Conservation (phyloP, 2,888 invertebrate genomes). For the Eudemis profundana region DNA sequence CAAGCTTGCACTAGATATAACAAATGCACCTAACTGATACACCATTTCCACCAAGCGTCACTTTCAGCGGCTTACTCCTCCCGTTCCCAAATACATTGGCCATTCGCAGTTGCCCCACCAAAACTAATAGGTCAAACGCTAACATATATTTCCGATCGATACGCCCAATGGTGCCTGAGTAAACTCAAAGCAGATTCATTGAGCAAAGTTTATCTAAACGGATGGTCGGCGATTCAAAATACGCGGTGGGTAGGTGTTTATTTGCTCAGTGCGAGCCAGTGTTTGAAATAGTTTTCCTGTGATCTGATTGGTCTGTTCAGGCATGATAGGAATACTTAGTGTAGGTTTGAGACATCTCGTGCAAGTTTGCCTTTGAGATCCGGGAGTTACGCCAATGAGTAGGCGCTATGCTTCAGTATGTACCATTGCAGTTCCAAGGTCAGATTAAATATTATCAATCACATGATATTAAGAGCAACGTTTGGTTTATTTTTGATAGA, state of each 20-base stretch:
- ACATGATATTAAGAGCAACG: background rate
- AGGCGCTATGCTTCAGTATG: background rate
- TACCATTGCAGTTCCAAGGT: background rate
- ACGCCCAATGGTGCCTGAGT: background rate
- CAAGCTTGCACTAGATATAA: no score
- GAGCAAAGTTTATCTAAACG: slow-evolving; percentile 27
- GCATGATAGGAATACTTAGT: slow-evolving; percentile 15
- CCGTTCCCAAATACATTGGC: background rate
- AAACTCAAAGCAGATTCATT: slow-evolving; percentile 13
- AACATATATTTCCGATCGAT: background rate
- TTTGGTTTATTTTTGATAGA: no score
- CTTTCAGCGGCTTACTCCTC: background rate
- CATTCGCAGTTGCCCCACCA: background rate
- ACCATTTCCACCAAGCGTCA: no score
- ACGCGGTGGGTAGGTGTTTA: slow-evolving; percentile 23
- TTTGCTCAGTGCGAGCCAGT: slow-evolving; percentile 11
- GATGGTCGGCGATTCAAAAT: slow-evolving; percentile 12
- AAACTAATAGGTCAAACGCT: background rate
- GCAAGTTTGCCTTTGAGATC: background rate
- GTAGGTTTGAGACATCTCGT: slow-evolving; percentile 8
- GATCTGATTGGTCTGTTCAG: slow-evolving; percentile 22
- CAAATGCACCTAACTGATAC: no score
- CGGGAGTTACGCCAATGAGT: background rate
- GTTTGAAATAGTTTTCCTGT: slow-evolving; percentile 33
- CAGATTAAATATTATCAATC: background rate